Evolutionary conservation across 2,797 vertebrate genomes (phyloP).

Genomic region (Spinibarbus caldwelli): DNA sequence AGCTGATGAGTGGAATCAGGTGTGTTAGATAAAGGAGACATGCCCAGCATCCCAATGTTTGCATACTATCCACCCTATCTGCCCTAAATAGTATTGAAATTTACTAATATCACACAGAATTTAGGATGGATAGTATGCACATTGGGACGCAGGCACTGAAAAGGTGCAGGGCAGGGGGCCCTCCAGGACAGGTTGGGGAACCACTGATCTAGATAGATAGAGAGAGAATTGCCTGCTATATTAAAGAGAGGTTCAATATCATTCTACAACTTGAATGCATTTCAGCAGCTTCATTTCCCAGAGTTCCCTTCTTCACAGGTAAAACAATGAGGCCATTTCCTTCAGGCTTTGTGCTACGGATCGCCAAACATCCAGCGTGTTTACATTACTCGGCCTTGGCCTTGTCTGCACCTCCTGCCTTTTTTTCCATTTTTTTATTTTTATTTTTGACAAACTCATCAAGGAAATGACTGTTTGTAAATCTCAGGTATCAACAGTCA

Average conservation of each 20-base stretch:
- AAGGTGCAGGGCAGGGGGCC: no score
- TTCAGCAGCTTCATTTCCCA: slow-evolving; percentile 36
- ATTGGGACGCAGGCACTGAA: no score
- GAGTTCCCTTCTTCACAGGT: slow-evolving; percentile 66
- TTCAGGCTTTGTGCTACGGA: slow-evolving; percentile 60
- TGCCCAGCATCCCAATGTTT: no score
- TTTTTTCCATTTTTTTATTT: slow-evolving; percentile 48
- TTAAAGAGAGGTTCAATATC: neutral
- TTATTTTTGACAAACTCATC: slow-evolving; percentile 71
- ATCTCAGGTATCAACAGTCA: slow-evolving; percentile 76
- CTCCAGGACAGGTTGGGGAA: no score
- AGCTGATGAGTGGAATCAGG: no score
- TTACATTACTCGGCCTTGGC: slow-evolving; percentile 65
- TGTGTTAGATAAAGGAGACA: no score
- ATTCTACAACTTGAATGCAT: slow-evolving; percentile 22
- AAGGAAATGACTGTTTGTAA: slow-evolving; percentile 82
- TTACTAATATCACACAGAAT: no score
- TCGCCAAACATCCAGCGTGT: slow-evolving; percentile 69
- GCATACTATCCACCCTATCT: no score
- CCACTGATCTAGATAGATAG: neutral
- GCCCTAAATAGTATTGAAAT: no score
- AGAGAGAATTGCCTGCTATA: neutral
- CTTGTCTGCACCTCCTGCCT: slow-evolving; percentile 60
- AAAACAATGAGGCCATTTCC: slow-evolving; percentile 72
- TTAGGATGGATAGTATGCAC: no score